A percentile compares a stretch with the other conserved stretches of the same genome.
phyloP scores from a whole-genome alignment of 1,140 invertebrate species.

The Platorchestia sp. region DNA sequence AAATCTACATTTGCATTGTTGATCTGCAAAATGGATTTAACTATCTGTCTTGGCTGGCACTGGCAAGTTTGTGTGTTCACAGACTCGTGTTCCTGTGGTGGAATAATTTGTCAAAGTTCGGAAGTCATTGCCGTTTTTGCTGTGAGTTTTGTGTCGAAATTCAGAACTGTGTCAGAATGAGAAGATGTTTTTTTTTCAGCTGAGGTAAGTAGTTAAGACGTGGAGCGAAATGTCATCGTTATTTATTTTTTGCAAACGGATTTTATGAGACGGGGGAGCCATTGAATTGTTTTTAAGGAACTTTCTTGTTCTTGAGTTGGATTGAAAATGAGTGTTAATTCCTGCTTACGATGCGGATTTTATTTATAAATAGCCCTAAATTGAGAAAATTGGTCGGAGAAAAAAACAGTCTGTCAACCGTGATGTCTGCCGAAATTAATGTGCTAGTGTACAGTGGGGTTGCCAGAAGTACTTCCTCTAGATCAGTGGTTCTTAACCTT shows the following conservation, averaged over 20 bases:
- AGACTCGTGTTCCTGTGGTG: not conserved
- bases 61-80: not conserved
- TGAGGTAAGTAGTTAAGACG: not conserved
- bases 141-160: not conserved
- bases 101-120: not conserved
- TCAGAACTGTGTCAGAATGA: not conserved
- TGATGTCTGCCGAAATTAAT: too few species aligned
- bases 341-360: not conserved
- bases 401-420: too few species aligned
- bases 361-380: too few species aligned
- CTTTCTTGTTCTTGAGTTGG: not conserved
- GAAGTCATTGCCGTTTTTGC: not conserved
- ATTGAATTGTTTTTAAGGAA: not conserved
- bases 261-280: not conserved
- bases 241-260: not conserved
- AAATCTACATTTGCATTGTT: too few species aligned
- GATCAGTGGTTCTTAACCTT: too few species aligned
- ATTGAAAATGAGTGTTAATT: not conserved
- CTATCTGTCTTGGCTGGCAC: not conserved
- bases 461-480: too few species aligned
- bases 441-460: too few species aligned
- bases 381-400: too few species aligned
- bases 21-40: not conserved
- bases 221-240: not conserved
- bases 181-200: not conserved